Percentiles rank a stretch among this genome's conserved stretches.
These are phyloP conservation scores for Morelia viridis DNA, from an alignment of 2,797 vertebrate genomes.

Conservation along the genomic window DNA sequence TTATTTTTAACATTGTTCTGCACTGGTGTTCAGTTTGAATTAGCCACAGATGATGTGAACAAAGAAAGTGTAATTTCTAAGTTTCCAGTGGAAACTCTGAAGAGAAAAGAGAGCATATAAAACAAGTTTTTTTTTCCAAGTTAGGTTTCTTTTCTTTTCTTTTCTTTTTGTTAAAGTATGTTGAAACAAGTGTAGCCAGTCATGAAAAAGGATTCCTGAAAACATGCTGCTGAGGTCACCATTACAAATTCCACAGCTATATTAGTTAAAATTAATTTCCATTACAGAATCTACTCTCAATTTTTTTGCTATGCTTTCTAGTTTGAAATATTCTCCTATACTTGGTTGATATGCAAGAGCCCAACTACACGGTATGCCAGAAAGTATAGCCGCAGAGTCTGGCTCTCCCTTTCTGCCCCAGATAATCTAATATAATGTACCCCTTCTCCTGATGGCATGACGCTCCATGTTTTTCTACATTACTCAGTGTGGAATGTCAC, in stretches of 20 bases:
- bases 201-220: not conserved
- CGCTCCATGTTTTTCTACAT: not conserved
- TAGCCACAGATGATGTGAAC: not conserved
- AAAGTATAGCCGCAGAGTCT: not conserved
- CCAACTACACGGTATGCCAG: not conserved
- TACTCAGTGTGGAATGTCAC: too few relatives aligned
- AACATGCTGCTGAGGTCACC: not conserved
- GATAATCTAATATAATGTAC: not conserved
- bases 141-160: not conserved
- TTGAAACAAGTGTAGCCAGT: not conserved
- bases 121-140: not conserved
- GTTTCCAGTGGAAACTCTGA: not conserved
- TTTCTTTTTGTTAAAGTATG: not conserved
- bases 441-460: not conserved
- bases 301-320: not conserved
- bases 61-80: constrained; percentile 1
- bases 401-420: not conserved
- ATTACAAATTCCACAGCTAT: not conserved
- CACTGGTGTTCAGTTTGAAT: not conserved
- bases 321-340: not conserved
- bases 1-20: not conserved
- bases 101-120: not conserved
- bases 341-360: not conserved
- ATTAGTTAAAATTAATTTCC: constrained; percentile 4
- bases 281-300: not conserved